Evolutionary conservation across 2,797 vertebrate genomes (phyloP).

Genomic region (Myotis daubentonii): DNA sequence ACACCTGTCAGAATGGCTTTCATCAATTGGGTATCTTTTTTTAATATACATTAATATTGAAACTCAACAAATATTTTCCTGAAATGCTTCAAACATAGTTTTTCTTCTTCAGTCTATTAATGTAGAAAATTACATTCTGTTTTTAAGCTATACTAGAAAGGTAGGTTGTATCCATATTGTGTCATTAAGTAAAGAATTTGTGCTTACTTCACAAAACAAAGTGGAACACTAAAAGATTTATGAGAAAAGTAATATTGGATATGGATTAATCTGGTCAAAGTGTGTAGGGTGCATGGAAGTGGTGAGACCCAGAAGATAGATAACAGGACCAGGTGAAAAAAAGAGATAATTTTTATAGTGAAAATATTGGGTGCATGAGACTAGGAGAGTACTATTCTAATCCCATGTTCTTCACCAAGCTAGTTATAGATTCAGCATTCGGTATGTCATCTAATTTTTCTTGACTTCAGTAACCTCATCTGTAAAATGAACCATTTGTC

Average conservation of each 20-base stretch:
- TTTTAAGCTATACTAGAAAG: neutral
- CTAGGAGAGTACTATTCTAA: neutral
- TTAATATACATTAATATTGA: neutral
- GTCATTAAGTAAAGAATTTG: neutral
- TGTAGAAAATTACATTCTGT: neutral
- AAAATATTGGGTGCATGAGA: neutral
- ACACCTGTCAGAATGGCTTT: too few relatives aligned
- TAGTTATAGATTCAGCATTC: neutral
- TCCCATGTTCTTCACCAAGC: neutral
- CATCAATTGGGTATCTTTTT: neutral
- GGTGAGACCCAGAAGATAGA: neutral
- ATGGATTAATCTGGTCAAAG: neutral
- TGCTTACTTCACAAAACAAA: conserved; percentile 32
- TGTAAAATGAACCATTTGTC: neutral
- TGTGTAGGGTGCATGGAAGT: neutral
- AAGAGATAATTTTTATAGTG: neutral
- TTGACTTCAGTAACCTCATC: neutral
- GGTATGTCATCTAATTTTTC: neutral
- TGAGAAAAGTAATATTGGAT: conserved; percentile 3
- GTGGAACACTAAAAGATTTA: neutral
- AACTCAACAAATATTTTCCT: neutral
- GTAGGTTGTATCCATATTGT: neutral
- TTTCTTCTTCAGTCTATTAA: conserved; percentile 6
- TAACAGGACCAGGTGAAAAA: neutral
- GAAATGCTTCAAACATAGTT: neutral